Evolutionary conservation across 2,888 invertebrate species (phyloP), one percentile per base, ranked within the genome.

Genomic region (Apocheima hispidaria): DNA sequence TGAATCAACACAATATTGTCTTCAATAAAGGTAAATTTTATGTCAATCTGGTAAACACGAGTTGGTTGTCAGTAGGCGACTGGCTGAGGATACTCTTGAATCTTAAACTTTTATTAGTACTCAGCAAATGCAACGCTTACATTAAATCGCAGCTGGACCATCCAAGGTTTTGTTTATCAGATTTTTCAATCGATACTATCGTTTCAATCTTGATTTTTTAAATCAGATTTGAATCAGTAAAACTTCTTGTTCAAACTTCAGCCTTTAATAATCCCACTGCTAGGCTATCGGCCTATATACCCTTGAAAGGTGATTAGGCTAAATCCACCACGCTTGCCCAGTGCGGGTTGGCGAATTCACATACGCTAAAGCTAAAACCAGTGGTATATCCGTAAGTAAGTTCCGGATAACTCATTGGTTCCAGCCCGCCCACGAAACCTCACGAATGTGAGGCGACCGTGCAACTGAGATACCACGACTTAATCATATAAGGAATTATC

Each of bases 161-260:
- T 73, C 70, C 86, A 88, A 88, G 87, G 86, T 80, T 77, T 82
- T 81, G 75, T 78, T 81, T 79, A 81, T 84, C 82, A 78, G 82
- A 84, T 82, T 78, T 79, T 77, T 84, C 78, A 82, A 72, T 75
- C 74, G 73, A 66, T 70, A 64, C 70, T 74, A 75, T 79, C 77
- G 61, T 35, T 43, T 35, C n/a, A 10, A 30, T 44, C 38, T 38
- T 48, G 40, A 26, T 43, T 20, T 59, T 46, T 18, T 16, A 33
- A 46, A 28, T 16, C 10, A 44, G 21, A 16, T 4, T 44, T 28
- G 14, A 28, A 7, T 44, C 28, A 28, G 10, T 28, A 40, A 12
- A 40, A n/a, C n/a, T n/a, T n/a, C n/a, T n/a, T n/a, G n/a, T 26
- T 26, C 26, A 26, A 26, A 26, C 26, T 26, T 7, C n/a, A n/a